Percentiles rank a stretch among this genome's conserved stretches.
Conservation (phyloP, 2,113 vertebrate genomes). For the Dendrocopos noguchii region DNA sequence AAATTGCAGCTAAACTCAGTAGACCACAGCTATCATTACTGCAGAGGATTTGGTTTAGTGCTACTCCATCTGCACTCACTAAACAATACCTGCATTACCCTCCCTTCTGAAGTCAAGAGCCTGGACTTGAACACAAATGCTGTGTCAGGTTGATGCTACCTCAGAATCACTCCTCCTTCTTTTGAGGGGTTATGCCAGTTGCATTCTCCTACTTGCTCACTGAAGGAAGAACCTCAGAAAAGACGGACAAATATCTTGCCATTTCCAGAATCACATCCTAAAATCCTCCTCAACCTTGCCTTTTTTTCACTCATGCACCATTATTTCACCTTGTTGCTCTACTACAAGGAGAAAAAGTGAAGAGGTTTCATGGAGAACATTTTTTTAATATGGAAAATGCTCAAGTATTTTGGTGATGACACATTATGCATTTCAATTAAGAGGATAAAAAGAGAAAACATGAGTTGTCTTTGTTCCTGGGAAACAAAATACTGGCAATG, state of each 20-base stretch:
- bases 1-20: background rate
- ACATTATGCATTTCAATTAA: slow-evolving; percentile 28
- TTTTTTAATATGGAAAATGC: background rate
- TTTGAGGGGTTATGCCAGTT: background rate
- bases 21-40: background rate
- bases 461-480: slow-evolving; percentile 18
- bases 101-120: background rate
- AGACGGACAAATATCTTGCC: background rate
- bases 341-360: background rate
- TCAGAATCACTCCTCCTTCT: background rate
- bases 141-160: background rate
- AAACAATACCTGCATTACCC: background rate
- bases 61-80: background rate
- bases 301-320: background rate
- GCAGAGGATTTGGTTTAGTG: background rate
- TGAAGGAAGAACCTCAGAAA: background rate
- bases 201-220: background rate
- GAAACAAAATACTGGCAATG: slow-evolving; percentile 34
- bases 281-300: background rate
- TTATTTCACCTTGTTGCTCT: background rate
- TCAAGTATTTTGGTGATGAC: slow-evolving; percentile 7
- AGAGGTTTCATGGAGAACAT: background rate
- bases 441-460: slow-evolving; percentile 10
- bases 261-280: background rate
- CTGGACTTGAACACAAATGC: background rate